Percentiles rank a stretch among this genome's conserved stretches.
Evolutionary conservation across 37 sponge, comb jelly and placozoan species (phyloP).

Genomic region (Ephydatia muelleri): DNA sequence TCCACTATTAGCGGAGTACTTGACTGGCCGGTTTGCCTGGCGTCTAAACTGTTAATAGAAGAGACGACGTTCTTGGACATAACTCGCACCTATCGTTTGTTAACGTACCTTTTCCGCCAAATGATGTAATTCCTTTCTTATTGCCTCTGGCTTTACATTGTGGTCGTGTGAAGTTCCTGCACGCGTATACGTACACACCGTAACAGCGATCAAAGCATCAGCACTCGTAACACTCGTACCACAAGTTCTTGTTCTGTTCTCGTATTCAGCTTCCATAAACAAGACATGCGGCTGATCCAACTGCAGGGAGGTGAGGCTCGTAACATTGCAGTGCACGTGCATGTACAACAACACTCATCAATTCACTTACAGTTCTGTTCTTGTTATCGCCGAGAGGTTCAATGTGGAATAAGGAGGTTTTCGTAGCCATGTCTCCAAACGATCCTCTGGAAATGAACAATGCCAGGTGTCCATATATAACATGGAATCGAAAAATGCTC

Average conservation of each 20-base stretch:
- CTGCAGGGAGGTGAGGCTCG: neutral
- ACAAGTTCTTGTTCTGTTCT: constrained; percentile 18
- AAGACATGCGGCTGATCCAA: constrained; percentile 39
- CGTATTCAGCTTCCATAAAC: constrained; percentile 33
- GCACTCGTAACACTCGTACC: constrained; percentile 7
- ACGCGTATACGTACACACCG: too few species aligned
- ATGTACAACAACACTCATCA: neutral
- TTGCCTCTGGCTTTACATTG: neutral
- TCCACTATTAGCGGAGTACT: constrained; percentile 40
- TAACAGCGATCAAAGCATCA: too few species aligned
- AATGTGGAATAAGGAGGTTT: constrained; percentile 44
- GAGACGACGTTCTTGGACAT: neutral
- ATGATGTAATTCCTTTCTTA: neutral
- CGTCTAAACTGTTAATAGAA: neutral
- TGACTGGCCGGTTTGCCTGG: constrained; percentile 28
- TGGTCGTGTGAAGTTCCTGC: neutral
- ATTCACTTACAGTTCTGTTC: neutral
- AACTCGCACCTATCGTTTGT: neutral
- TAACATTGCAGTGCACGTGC: neutral
- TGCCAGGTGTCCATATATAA: too few species aligned
- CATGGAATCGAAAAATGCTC: too few species aligned
- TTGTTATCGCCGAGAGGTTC: constrained; percentile 45
- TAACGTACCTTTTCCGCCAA: neutral
- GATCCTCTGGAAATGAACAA: neutral
- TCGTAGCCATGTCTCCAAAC: constrained; percentile 10